These are phyloP conservation scores for Penaeus indicus DNA, from an alignment of 1,140 invertebrate species.

Conservation along the genomic window DNA sequence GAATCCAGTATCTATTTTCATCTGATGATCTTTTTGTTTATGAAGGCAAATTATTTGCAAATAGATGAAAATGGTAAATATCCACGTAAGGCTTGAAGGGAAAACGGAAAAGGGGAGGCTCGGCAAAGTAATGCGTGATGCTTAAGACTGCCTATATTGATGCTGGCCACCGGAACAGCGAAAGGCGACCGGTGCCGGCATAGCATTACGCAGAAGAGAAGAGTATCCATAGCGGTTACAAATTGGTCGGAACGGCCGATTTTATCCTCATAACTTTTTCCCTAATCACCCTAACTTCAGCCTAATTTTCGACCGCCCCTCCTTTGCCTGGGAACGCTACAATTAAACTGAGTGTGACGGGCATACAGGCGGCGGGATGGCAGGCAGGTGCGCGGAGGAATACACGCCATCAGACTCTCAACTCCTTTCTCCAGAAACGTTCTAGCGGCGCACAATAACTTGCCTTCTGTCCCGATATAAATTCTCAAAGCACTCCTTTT, in stretches of 20 bases:
- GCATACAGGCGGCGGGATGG: constrained; percentile 23
- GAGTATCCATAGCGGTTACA: constrained; percentile 37
- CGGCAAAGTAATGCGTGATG: too few species aligned
- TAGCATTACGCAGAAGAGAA: too few species aligned
- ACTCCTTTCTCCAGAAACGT: neutral
- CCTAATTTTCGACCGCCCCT: constrained; percentile 45
- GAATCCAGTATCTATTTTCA: too few species aligned
- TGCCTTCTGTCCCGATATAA: neutral
- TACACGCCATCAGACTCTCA: neutral
- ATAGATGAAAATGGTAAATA: too few species aligned
- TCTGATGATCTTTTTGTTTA: too few species aligned
- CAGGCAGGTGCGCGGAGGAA: neutral
- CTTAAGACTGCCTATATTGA: too few species aligned
- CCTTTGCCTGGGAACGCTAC: constrained; percentile 39
- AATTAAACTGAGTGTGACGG: constrained; percentile 56
- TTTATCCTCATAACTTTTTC: constrained; percentile 46
- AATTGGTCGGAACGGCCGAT: constrained; percentile 35
- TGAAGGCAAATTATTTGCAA: too few species aligned
- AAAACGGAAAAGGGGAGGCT: too few species aligned
- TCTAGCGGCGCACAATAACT: neutral
- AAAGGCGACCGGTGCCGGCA: too few species aligned
- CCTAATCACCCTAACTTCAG: constrained; percentile 46
- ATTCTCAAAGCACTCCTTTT: too few species aligned
- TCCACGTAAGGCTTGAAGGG: too few species aligned
- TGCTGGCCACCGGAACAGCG: too few species aligned